These are phyloP conservation scores for Gobio gobio DNA, from an alignment of 2,113 vertebrate genomes.

Conservation along the genomic window DNA sequence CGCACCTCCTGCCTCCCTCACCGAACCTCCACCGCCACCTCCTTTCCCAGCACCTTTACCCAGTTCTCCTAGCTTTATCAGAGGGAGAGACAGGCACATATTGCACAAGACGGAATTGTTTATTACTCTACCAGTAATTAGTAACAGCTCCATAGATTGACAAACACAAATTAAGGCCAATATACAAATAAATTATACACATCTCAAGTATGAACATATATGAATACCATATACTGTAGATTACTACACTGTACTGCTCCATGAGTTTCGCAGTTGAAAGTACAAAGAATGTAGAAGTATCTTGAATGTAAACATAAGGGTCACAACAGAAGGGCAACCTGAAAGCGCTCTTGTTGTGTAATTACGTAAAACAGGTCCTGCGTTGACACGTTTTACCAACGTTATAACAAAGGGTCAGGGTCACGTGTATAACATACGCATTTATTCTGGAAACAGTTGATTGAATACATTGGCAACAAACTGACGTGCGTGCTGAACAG, in stretches of 20 bases:
- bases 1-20: slow-evolving; percentile 88
- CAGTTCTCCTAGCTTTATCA: slow-evolving; percentile 81
- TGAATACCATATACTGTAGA: no score
- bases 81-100: neutral
- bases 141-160: neutral
- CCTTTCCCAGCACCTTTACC: slow-evolving; percentile 83
- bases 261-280: neutral
- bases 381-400: neutral
- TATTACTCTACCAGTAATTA: neutral
- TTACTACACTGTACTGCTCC: no score
- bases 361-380: neutral
- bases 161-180: neutral
- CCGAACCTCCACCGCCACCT: slow-evolving; percentile 79
- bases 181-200: no score
- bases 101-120: neutral
- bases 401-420: neutral
- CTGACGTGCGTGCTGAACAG: neutral
- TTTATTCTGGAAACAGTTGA: neutral
- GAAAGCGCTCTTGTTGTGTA: neutral
- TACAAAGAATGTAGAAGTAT: neutral
- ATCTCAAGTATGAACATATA: no score
- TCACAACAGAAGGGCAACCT: slow-evolving; percentile 26
- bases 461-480: neutral
- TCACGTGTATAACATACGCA: neutral
- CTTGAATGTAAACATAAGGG: slow-evolving; percentile 36